phyloP scores from a whole-genome alignment of 2,888 invertebrate genomes.

The Protodeltote pygarga region DNA sequence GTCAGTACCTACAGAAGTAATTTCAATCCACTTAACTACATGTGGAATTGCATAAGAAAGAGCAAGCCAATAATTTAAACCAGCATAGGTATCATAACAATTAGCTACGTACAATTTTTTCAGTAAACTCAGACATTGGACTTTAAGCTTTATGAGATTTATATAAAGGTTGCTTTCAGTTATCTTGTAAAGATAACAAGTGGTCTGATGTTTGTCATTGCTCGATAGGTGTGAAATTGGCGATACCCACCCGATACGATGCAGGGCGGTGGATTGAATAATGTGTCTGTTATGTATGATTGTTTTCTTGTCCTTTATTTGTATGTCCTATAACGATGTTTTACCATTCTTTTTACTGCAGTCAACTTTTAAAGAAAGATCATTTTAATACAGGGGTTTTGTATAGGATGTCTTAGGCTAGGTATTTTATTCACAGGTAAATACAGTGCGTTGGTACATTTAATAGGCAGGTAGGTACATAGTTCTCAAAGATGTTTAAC shows the following conservation, averaged over 20 bases:
- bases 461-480: too few species aligned
- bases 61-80: conserved; percentile 56
- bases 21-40: conserved; percentile 46
- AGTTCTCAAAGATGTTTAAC: neutral
- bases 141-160: conserved; percentile 34
- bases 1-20: conserved; percentile 27
- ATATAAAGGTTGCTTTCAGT: conserved; percentile 44
- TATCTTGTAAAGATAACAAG: conserved; percentile 38
- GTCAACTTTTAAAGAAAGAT: neutral
- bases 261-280: conserved; percentile 60
- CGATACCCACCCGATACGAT: conserved; percentile 67
- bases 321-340: neutral
- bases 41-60: conserved; percentile 47
- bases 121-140: conserved; percentile 13
- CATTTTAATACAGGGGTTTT: too few species aligned
- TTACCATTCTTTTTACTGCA: neutral
- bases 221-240: conserved; percentile 73
- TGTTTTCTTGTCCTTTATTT: conserved; percentile 24
- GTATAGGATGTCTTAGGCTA: too few species aligned
- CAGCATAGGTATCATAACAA: conserved; percentile 50
- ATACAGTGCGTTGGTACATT: too few species aligned
- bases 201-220: conserved; percentile 61
- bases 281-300: conserved; percentile 53
- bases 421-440: too few species aligned
- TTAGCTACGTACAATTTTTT: conserved; percentile 28